Percentiles rank a stretch among this genome's conserved stretches.
Conservation (phyloP, 1,140 invertebrate genomes). For the Hycleus cichorii region DNA sequence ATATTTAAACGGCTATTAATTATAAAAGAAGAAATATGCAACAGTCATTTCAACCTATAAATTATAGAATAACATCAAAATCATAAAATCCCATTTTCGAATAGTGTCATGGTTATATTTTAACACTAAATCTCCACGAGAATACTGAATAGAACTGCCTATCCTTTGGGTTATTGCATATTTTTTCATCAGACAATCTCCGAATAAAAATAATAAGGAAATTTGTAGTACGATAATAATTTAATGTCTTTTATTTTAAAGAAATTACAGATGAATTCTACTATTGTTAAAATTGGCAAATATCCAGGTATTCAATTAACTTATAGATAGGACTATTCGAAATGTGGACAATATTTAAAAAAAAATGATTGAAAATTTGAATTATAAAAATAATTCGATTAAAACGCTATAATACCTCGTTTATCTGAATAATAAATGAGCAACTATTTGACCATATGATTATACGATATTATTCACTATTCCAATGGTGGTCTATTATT, state of each 20-base stretch:
- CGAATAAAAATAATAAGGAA: not conserved
- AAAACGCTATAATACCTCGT: too few species aligned
- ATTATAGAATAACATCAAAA: conserved; percentile 18
- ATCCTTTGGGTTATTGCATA: not conserved
- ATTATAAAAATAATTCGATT: too few species aligned
- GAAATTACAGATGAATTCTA: conserved; percentile 9
- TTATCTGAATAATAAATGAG: conserved; percentile 7
- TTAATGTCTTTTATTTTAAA: conserved; percentile 4
- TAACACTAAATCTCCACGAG: conserved; percentile 2
- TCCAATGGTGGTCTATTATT: conserved; percentile 14
- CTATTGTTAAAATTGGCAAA: conserved; percentile 20
- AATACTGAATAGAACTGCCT: not conserved
- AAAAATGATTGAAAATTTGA: too few species aligned
- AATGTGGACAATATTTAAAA: too few species aligned
- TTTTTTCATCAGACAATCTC: not conserved
- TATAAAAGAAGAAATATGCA: conserved; percentile 15
- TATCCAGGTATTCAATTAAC: conserved; percentile 29
- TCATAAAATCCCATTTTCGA: conserved; percentile 16
- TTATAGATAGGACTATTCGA: conserved; percentile 25
- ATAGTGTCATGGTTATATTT: conserved; percentile 11
- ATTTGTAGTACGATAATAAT: not conserved
- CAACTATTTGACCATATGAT: conserved; percentile 17
- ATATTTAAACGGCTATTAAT: conserved; percentile 11
- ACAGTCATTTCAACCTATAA: conserved; percentile 11
- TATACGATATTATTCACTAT: conserved; percentile 17